Evolutionary conservation across 2,797 vertebrate genomes (phyloP).

Genomic region (Epinephelus coioides): DNA sequence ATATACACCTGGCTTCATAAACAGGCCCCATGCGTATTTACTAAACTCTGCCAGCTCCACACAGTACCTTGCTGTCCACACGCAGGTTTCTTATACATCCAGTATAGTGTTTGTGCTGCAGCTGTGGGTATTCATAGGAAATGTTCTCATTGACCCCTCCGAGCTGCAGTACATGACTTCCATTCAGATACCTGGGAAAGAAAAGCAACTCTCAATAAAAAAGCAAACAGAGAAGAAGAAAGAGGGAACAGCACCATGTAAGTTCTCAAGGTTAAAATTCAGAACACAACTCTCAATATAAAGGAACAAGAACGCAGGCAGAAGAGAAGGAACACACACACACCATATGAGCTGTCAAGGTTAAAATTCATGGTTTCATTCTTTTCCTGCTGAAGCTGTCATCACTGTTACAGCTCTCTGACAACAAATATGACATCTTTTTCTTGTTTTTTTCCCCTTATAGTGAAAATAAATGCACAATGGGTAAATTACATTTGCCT

Average conservation of each 20-base stretch:
- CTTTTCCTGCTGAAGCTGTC: slow-evolving; percentile 37
- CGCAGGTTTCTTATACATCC: slow-evolving; percentile 88
- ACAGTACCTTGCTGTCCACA: slow-evolving; percentile 89
- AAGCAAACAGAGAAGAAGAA: slow-evolving; percentile 17
- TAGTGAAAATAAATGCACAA: slow-evolving; percentile 42
- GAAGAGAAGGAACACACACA: slow-evolving; percentile 16
- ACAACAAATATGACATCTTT: slow-evolving; percentile 60
- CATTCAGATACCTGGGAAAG: slow-evolving; percentile 84
- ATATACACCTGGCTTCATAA: slow-evolving; percentile 10
- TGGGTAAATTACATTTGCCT: slow-evolving; percentile 30
- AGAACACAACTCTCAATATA: slow-evolving; percentile 24
- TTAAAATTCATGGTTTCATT: slow-evolving; percentile 54
- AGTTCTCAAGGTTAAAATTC: slow-evolving; percentile 48
- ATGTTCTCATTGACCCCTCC: slow-evolving; percentile 87
- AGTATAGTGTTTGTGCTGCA: slow-evolving; percentile 86
- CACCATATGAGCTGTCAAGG: slow-evolving; percentile 31
- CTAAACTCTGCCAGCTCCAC: neutral
- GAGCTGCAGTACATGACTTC: slow-evolving; percentile 87
- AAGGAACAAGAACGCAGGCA: slow-evolving; percentile 8
- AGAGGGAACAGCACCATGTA: slow-evolving; percentile 1
- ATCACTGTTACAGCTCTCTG: slow-evolving; percentile 35
- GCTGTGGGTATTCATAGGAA: slow-evolving; percentile 86
- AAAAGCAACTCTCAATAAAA: slow-evolving; percentile 34
- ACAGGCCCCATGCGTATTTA: neutral
- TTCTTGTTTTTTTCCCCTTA: slow-evolving; percentile 39